phyloP scores from a whole-genome alignment of 2,888 invertebrate genomes.

The Dorcus hopei region DNA sequence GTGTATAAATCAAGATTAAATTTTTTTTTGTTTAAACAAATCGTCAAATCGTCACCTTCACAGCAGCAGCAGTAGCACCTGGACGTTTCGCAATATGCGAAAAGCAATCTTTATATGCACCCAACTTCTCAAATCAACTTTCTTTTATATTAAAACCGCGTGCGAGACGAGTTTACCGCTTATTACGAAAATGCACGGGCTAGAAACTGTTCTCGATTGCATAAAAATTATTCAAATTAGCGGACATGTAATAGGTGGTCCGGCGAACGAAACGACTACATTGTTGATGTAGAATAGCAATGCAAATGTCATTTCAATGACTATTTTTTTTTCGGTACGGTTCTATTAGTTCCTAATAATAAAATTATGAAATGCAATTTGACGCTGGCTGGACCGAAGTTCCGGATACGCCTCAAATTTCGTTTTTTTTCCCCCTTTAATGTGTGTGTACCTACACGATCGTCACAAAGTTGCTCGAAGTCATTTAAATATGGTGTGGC shows the following conservation, averaged over 20 bases:
- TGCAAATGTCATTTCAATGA: not conserved
- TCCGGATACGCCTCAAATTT: slow-evolving; percentile 4
- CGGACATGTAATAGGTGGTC: slow-evolving; percentile 7
- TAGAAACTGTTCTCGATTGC: slow-evolving; percentile 3
- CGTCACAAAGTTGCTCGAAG: no score
- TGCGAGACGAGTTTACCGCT: not conserved
- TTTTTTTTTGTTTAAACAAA: not conserved
- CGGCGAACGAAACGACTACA: not conserved
- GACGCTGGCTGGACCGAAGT: not conserved
- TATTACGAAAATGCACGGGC: slow-evolving; percentile 2
- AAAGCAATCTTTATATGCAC: slow-evolving; percentile 1
- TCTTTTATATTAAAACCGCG: slow-evolving; percentile 2
- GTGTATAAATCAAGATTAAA: not conserved
- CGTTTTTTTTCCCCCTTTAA: no score
- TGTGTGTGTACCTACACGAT: no score
- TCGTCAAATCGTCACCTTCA: not conserved
- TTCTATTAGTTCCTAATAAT: not conserved
- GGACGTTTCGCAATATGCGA: not conserved
- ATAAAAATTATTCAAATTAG: slow-evolving; percentile 9
- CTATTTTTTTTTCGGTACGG: not conserved
- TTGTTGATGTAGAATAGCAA: not conserved
- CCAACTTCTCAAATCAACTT: slow-evolving; percentile 2
- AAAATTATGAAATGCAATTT: slow-evolving; percentile 1
- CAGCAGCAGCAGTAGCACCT: not conserved
- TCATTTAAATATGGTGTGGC: not conserved